Conservation (phyloP, 2,797 vertebrate genomes). For the Rhinoraja longicauda region DNA sequence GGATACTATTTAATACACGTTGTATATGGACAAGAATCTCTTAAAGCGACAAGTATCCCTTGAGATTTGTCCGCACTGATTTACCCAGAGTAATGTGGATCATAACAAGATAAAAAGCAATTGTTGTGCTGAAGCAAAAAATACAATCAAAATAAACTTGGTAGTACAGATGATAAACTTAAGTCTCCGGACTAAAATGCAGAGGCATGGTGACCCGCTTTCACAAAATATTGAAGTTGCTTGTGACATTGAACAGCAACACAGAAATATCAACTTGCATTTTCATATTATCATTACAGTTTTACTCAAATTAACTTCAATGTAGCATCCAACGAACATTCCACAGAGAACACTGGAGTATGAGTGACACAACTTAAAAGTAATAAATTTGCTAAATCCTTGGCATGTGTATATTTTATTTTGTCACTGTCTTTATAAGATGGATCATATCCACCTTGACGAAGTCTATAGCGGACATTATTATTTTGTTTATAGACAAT, state of each 20-base stretch:
- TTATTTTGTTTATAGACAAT: background rate
- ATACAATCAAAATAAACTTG: slow-evolving; percentile 10
- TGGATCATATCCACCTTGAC: background rate
- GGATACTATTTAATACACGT: background rate
- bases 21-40: background rate
- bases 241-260: background rate
- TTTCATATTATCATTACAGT: background rate
- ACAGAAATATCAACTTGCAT: background rate
- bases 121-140: background rate
- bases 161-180: background rate
- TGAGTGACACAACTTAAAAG: background rate
- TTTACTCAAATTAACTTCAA: background rate
- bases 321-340: background rate
- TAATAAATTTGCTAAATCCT: background rate
- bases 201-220: background rate
- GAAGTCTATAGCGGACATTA: background rate
- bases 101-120: background rate
- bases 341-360: too few species aligned
- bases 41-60: background rate
- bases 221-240: background rate
- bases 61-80: background rate
- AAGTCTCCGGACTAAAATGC: background rate
- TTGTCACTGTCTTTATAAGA: background rate
- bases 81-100: background rate
- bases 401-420: background rate